Base-by-base conservation (phyloP, 2,888 invertebrate species). In the Torymus tubicola region DNA sequence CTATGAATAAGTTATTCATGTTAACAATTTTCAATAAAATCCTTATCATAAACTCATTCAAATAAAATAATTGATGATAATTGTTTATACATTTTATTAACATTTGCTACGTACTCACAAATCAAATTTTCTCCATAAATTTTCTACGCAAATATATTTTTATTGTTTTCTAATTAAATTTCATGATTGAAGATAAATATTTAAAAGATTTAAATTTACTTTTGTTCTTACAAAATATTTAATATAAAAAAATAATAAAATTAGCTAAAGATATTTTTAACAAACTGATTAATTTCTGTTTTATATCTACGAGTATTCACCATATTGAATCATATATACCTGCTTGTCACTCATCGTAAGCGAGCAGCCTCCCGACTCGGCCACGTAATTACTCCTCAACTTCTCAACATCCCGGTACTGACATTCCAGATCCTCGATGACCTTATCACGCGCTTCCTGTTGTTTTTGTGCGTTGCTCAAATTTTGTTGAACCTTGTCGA, bases 271-370 rank as follows among this genome's bases (percentile, higher is more conserved):
- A 21, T 21, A 21, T 21, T 21, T 21, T 21, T 21, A 21, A 2
- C 1, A 21, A 21, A 21, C 21, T 21, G 21, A 21, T 21, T 21
- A 21, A 21, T 21, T 2, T 21, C 21, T 21, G 21, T 21, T 21
- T 21, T 21, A 21, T 2, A 21, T 21, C 1, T 21, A 21, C 21
- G 21, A 2, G 21, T 2, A 0, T 55, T 53, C 31, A 24, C 3
- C 10, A 2, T 55, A 55, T 13, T 21, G 14, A 21, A 57, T 57
- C 2, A 18, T 67, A 16, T 55, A 55, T 87, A 97, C 97, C 92
- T 98, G 96, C 57, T 94, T 95, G 87, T 97, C 96, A 89, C 97
- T 96, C 81, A 98, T 92, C 85, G 97, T 95, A n/a, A 98, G 95
- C 88, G 96, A 96, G 83, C 93, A 93, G 16, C 96, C 96, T 85